Evolutionary conservation across 2,797 vertebrate species (phyloP), one percentile per base, ranked within the genome.

Genomic region (Otus scops): DNA sequence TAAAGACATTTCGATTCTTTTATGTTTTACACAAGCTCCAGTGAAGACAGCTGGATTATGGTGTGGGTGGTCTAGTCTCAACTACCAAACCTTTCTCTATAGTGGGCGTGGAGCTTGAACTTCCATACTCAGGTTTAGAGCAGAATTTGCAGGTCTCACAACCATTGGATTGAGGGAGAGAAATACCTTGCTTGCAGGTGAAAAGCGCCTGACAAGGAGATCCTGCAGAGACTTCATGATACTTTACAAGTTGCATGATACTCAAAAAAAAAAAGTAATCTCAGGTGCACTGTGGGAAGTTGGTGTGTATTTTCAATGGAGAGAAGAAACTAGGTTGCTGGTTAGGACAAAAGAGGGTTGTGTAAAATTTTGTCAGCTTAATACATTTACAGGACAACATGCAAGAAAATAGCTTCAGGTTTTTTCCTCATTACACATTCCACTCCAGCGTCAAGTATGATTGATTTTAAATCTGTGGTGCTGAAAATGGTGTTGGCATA

Each of bases 381-480:
- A 56, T 91, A 26, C 10, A 13, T 85, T 69, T 91, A 18, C 23
- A n/a, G 32, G 64, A 54, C 34, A 75, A 14, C 32, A 71, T 34
- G 16, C 38, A 84, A 81, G 21, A 53, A 83, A 80, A 61, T 20
- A 85, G 22, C 57, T 57, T 65, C 19, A 24, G 15, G 5, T 11
- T 65, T 63, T 70, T 70, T 13, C 8, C 22, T 54, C 9, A 13
- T 81, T 81, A 30, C 15, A 10, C 14, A 7, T 88, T 95, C 43
- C 61, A 27, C 26, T 56, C 63, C 23, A 93, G 4, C 38, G 36
- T 6, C 20, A 36, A 64, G 3, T 43, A 48, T 50, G 9, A 48
- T 63, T 91, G 70, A 60, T 79, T 74, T 74, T 57, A 84, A 73
- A 57, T 81, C 71, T 74, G 24, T 91, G 75, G 39, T 88, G 78